phyloP scores from a whole-genome alignment of 2,797 vertebrate species.

The Stomatorhinus walkeri region DNA sequence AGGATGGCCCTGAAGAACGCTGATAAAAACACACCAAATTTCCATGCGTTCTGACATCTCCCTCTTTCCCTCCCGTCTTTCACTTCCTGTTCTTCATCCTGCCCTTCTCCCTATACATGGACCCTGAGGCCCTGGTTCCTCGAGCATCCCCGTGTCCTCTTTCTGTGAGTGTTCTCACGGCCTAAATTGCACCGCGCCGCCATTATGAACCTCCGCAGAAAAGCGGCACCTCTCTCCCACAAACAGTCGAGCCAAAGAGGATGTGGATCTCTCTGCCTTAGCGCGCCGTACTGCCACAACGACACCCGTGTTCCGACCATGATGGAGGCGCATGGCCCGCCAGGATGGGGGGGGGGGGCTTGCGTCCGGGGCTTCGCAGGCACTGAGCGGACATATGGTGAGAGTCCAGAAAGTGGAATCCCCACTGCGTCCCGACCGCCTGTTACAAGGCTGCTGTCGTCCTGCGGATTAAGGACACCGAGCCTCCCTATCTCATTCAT shows the following conservation, averaged over 20 bases:
- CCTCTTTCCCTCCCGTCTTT: not conserved
- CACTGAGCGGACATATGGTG: conserved; percentile 17
- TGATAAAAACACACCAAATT: not conserved
- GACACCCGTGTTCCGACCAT: not conserved
- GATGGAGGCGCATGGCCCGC: not conserved
- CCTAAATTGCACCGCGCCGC: not conserved
- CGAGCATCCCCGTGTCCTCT: not conserved
- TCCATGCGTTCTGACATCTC: not conserved
- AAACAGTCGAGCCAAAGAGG: not conserved
- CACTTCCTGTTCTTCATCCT: not conserved
- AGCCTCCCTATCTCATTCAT: not conserved
- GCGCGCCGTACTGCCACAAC: not conserved
- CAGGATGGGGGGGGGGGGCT: not conserved
- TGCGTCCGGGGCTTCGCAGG: not conserved
- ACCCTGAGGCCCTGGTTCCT: not conserved
- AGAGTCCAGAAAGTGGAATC: conserved; percentile 14
- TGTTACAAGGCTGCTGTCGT: conserved; percentile 7
- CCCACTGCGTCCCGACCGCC: not conserved
- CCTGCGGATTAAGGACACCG: not conserved
- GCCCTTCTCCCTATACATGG: not conserved
- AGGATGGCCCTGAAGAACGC: not conserved
- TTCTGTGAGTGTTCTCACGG: not conserved
- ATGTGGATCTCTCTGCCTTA: not conserved
- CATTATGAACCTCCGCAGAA: not conserved
- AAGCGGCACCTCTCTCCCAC: too few species aligned